Conservation (phyloP, 2,113 vertebrate species). For the Nettapus auritus region DNA sequence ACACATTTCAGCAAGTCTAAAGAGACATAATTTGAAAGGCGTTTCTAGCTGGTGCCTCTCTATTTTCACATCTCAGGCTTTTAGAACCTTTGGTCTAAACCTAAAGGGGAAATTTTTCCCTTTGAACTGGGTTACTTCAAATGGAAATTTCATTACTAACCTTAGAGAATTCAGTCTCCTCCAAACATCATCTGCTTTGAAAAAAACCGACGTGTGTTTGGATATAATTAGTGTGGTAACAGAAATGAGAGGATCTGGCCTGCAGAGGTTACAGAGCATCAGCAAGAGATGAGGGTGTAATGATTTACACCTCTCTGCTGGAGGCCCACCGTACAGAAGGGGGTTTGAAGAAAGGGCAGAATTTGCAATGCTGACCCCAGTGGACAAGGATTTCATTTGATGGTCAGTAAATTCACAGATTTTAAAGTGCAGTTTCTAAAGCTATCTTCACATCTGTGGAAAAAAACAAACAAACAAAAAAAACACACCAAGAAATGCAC, state of each 20-base stretch:
- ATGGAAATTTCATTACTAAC: slow-evolving; percentile 69
- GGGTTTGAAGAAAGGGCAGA: neutral
- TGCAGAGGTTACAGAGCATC: neutral
- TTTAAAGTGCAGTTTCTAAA: neutral
- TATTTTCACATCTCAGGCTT: slow-evolving; percentile 69
- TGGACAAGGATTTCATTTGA: neutral
- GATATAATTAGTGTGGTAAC: slow-evolving; percentile 35
- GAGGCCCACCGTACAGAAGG: neutral
- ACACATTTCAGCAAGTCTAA: slow-evolving; percentile 64
- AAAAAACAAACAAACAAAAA: neutral
- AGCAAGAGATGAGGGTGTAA: neutral
- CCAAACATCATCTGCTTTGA: slow-evolving; percentile 41
- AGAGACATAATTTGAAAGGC: slow-evolving; percentile 65
- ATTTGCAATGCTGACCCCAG: neutral
- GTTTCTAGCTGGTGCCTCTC: slow-evolving; percentile 41
- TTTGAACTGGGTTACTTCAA: slow-evolving; percentile 71
- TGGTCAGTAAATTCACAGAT: neutral
- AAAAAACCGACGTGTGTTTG: slow-evolving; percentile 31
- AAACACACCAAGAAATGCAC: neutral
- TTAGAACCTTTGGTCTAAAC: slow-evolving; percentile 70
- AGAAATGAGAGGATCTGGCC: slow-evolving; percentile 17
- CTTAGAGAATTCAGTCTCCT: slow-evolving; percentile 36
- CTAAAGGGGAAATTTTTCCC: slow-evolving; percentile 40
- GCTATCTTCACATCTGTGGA: neutral
- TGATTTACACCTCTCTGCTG: neutral